Percentiles rank a stretch among this genome's conserved stretches.
Evolutionary conservation across 2,113 vertebrate genomes (phyloP).

Genomic region (Melospiza melodia): DNA sequence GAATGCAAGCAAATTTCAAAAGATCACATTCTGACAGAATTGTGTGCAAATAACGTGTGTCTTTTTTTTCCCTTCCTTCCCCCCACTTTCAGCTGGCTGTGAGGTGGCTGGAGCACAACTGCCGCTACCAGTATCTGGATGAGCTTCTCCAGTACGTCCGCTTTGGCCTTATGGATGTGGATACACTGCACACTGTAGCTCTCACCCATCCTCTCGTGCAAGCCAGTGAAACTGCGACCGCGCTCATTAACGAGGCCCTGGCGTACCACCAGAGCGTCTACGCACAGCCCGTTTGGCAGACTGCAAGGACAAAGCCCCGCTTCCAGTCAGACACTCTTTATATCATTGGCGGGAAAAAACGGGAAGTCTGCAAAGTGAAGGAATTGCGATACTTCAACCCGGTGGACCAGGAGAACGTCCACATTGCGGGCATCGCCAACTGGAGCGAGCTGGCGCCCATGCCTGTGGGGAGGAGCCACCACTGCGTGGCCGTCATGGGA

Average conservation of each 20-base stretch:
- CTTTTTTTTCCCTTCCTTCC: slow-evolving; percentile 25
- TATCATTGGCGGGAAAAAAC: slow-evolving; percentile 89
- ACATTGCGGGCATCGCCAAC: slow-evolving; percentile 87
- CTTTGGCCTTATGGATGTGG: slow-evolving; percentile 92
- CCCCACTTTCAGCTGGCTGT: slow-evolving; percentile 84
- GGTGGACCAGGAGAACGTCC: slow-evolving; percentile 83
- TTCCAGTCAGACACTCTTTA: slow-evolving; percentile 94
- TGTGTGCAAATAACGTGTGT: background rate
- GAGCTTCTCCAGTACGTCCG: slow-evolving; percentile 92
- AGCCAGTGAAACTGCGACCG: slow-evolving; percentile 83
- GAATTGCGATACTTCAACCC: slow-evolving; percentile 95
- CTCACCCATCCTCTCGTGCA: slow-evolving; percentile 86
- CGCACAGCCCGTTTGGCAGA: slow-evolving; percentile 92
- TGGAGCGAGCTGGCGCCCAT: slow-evolving; percentile 93
- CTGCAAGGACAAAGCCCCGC: slow-evolving; percentile 86
- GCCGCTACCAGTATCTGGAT: slow-evolving; percentile 88
- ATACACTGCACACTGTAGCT: slow-evolving; percentile 85
- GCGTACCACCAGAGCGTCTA: slow-evolving; percentile 90
- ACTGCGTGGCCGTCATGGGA: slow-evolving; percentile 95
- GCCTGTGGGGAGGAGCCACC: slow-evolving; percentile 92
- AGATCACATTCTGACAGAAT: background rate
- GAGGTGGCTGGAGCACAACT: slow-evolving; percentile 92
- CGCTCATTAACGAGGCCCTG: slow-evolving; percentile 90
- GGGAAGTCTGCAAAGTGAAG: slow-evolving; percentile 89
- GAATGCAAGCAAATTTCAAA: background rate